Evolutionary conservation across 1,140 invertebrate genomes (phyloP).

Genomic region (Lepidurus arcticus): DNA sequence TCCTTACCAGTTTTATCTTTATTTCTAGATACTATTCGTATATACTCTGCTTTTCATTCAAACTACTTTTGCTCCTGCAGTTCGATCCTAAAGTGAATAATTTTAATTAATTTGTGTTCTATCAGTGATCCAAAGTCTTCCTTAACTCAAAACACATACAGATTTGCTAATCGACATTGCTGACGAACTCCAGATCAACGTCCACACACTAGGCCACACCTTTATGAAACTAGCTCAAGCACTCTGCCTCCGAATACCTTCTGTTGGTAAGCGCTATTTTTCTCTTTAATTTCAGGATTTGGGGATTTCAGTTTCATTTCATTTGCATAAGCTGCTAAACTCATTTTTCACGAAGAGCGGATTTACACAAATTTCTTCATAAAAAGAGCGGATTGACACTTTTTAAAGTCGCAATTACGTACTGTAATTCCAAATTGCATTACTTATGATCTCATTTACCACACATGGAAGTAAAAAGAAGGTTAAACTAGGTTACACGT

Average conservation of each 20-base stretch:
- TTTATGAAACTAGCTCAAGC: constrained; percentile 82
- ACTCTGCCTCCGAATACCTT: constrained; percentile 86
- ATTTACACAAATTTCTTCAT: no score
- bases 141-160: constrained; percentile 43
- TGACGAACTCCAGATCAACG: constrained; percentile 92
- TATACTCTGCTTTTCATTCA: constrained; percentile 30
- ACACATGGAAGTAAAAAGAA: no score
- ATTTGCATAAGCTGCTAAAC: background rate
- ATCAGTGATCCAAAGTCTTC: constrained; percentile 23
- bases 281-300: constrained; percentile 36
- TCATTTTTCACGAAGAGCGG: no score
- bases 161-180: constrained; percentile 97
- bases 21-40: constrained; percentile 32
- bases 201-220: constrained; percentile 88
- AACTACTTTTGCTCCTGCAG: no score
- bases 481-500: no score
- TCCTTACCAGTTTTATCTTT: constrained; percentile 31
- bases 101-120: no score
- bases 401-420: no score
- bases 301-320: background rate
- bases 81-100: no score
- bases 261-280: constrained; percentile 63
- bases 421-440: no score
- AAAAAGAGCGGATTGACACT: no score
- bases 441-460: no score